These are phyloP conservation scores for Nesogale talazaci DNA, from an alignment of 2,113 vertebrate genomes.

Conservation along the genomic window DNA sequence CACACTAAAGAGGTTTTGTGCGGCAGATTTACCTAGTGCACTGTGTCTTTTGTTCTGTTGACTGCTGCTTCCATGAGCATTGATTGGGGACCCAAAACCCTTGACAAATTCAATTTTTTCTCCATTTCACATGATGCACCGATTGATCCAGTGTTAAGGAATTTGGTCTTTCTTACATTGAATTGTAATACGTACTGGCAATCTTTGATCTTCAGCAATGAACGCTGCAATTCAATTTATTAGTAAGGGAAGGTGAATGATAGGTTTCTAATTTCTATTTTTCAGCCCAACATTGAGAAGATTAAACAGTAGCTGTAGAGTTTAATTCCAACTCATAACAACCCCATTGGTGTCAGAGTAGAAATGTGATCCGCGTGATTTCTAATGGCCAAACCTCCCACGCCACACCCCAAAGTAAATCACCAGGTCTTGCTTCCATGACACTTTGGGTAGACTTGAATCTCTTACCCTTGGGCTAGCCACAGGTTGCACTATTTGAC, in stretches of 20 bases:
- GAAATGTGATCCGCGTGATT: not conserved
- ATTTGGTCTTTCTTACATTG: no score
- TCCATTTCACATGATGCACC: no score
- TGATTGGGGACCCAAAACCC: no score
- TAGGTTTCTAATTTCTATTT: not conserved
- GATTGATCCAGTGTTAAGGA: no score
- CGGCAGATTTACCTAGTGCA: no score
- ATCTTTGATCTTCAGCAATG: no score
- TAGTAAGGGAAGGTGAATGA: not conserved
- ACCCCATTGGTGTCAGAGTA: not conserved
- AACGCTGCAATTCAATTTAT: no score
- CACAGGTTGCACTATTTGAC: not conserved
- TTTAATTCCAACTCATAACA: not conserved
- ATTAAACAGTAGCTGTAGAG: not conserved
- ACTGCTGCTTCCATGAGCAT: no score
- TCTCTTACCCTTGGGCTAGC: not conserved
- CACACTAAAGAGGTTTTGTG: no score
- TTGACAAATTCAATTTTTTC: no score
- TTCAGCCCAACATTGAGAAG: not conserved
- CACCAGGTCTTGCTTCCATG: not conserved
- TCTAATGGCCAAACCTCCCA: not conserved
- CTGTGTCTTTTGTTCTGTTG: no score
- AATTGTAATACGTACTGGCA: no score
- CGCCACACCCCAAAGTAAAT: not conserved
- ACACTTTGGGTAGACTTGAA: not conserved